Base-by-base conservation (phyloP, 2,888 invertebrate species). In the Acronicta alni region DNA sequence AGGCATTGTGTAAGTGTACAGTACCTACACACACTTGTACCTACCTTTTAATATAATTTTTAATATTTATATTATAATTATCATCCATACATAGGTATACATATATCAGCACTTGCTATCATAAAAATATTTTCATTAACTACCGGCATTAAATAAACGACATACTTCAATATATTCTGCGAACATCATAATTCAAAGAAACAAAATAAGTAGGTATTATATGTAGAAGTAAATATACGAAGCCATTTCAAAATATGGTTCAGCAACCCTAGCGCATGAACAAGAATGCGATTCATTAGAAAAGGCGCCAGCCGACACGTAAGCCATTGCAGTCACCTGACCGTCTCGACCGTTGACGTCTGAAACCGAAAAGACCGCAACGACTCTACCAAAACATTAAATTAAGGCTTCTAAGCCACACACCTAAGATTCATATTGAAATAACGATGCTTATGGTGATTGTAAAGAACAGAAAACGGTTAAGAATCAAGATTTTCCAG, bases 251-350 rank as follows among this genome's bases (percentile, higher is more conserved):
- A 48, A 49, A 23, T n/a, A 20, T 39, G 38, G 18, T 42, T 44
- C n/a, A 41, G 17, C 66, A 75, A 37, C 75, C 77, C 77, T 73
- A 71, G n/a, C 70, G 67, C 54, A 70, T 57, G 63, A 74, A 59
- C 75, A 87, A 88, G 88, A 88, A 90, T 89, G 87, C 87, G 83
- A 88, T 89, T 90, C 84, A 86, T 87, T 90, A 90, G 84, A 88
- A 87, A 89, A 84, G 89, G 84, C 85, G 82, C 83, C 82, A 81
- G 85, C 75, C 80, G 75, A 88, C 84, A 88, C 87, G 86, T 87
- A 87, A 87, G 77, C 86, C 84, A 12, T 30, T 30, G 30, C 30
- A 84, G 89, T 89, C 90, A 91, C 88, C 87, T 90, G 91, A 91
- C 86, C 83, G 86, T 51, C 51, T 72, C 71, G 67, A 72, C 65